Percentiles rank a stretch among this genome's conserved stretches.
These are phyloP conservation scores for Procapra przewalskii DNA, from an alignment of 2,113 vertebrate genomes.

Conservation along the genomic window DNA sequence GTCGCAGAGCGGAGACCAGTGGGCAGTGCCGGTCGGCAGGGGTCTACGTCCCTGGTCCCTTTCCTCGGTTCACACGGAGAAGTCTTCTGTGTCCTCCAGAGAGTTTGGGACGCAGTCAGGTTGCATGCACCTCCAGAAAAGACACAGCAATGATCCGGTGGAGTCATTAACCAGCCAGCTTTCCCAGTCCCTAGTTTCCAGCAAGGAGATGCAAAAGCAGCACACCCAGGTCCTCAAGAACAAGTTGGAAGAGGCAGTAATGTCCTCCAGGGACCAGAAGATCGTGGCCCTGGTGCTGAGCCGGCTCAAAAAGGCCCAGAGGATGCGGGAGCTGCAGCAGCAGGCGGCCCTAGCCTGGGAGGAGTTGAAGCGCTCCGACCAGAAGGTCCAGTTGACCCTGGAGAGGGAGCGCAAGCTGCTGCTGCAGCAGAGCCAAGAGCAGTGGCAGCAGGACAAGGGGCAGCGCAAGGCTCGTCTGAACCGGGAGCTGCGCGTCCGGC, in stretches of 20 bases:
- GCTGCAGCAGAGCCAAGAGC: slow-evolving; percentile 68
- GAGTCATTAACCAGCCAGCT: background rate
- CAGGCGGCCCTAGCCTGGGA: slow-evolving; percentile 77
- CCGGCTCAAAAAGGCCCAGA: slow-evolving; percentile 81
- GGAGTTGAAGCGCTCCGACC: slow-evolving; percentile 76
- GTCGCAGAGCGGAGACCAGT: slow-evolving; percentile 30
- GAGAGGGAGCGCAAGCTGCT: slow-evolving; percentile 73
- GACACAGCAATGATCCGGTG: background rate
- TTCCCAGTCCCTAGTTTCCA: slow-evolving; percentile 62
- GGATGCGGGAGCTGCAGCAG: slow-evolving; percentile 68
- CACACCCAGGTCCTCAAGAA: slow-evolving; percentile 62
- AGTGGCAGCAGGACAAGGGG: slow-evolving; percentile 50
- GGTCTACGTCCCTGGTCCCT: background rate
- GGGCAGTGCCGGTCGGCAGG: background rate
- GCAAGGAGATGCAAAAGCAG: slow-evolving; percentile 65
- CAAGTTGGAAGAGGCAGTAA: slow-evolving; percentile 71
- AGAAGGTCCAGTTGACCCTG: slow-evolving; percentile 54
- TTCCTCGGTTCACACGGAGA: background rate
- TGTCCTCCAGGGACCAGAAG: slow-evolving; percentile 84
- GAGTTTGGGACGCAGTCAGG: background rate
- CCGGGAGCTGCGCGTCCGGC: background rate
- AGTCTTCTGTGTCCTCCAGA: background rate
- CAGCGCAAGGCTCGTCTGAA: background rate
- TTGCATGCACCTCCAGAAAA: background rate
- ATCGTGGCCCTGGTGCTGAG: slow-evolving; percentile 86